Percentiles rank a stretch among this genome's conserved stretches.
phyloP scores from a whole-genome alignment of 2,797 vertebrate species.

The Mergus octosetaceus region DNA sequence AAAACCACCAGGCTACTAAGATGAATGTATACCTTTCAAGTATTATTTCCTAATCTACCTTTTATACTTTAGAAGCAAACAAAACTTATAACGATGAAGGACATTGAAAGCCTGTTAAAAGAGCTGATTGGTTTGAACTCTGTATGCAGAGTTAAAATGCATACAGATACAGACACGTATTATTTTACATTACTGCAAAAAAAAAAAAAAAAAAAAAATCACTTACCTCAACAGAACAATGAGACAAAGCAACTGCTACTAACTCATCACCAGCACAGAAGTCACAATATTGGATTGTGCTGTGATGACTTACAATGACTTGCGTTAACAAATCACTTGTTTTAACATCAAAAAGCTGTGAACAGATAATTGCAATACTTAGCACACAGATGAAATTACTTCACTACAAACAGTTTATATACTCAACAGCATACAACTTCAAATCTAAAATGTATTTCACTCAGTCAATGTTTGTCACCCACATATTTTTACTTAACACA shows the following conservation, averaged over 20 bases:
- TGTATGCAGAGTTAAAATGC: background rate
- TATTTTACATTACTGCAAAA: background rate
- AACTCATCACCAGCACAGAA: slow-evolving; percentile 88
- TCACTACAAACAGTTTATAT: background rate
- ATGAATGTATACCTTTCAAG: background rate
- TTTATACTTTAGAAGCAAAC: background rate
- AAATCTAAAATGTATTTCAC: background rate
- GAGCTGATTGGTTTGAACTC: background rate
- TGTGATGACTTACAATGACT: slow-evolving; percentile 83
- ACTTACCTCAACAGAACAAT: slow-evolving; percentile 92
- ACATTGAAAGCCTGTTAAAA: background rate
- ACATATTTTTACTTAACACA: background rate
- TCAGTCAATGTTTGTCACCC: background rate
- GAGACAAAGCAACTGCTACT: slow-evolving; percentile 90
- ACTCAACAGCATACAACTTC: background rate
- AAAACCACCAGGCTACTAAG: background rate
- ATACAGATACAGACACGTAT: background rate
- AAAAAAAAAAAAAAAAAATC: background rate
- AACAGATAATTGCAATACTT: slow-evolving; percentile 26
- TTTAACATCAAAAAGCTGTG: slow-evolving; percentile 87
- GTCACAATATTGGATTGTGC: slow-evolving; percentile 90
- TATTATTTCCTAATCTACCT: background rate
- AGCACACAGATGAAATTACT: background rate
- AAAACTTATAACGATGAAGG: background rate
- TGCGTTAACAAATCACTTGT: slow-evolving; percentile 82